Evolutionary conservation across 2,888 invertebrate genomes (phyloP), one percentile per base, ranked within the genome.

Genomic region (Tineola bisselliella): DNA sequence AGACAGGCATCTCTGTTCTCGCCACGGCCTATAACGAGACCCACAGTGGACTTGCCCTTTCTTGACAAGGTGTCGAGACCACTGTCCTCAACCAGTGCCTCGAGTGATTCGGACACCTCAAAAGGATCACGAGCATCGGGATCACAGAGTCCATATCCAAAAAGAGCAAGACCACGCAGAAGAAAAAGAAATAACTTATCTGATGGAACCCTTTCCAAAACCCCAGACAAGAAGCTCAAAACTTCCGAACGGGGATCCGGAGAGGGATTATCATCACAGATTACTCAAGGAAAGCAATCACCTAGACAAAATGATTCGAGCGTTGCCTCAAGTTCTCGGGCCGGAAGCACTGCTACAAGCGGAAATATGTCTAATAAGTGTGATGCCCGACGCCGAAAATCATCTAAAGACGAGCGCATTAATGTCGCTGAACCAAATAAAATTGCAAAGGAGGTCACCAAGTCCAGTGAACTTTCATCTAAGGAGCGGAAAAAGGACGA

Each of bases 181-280:
- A 84, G 81, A 70, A 75, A 73, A 61, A 81, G 81, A 68, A 82
- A 80, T 66, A 64, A 19, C 54, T 33, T 62, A 58, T 44, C 69
- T 60, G 83, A 83, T 72, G 69, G 73, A 64, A 74, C 79, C 74
- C 77, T 78, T 66, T 89, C 88, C 80, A 91, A 90, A 90, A 89
- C 91, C 89, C 91, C 91, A 78, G 91, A 91, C 84, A 92, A 91
- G 92, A 92, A 92, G 91, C 91, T 91, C 91, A 92, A 92, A 92
- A 91, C 91, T 91, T 91, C 92, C 91, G 92, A 92, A 89, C 90
- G 90, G 91, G 89, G 90, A 89, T 89, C 90, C 89, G 91, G 90
- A 89, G 89, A 87, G 82, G 88, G 90, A 89, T 88, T 90, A 89
- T 88, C 90, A 89, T 88, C 91, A 88, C 88, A 91, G 89, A 74